Percentiles rank a stretch among this genome's conserved stretches.
Evolutionary conservation across 1,140 invertebrate genomes (phyloP).

Genomic region (Chelonus insularis): DNA sequence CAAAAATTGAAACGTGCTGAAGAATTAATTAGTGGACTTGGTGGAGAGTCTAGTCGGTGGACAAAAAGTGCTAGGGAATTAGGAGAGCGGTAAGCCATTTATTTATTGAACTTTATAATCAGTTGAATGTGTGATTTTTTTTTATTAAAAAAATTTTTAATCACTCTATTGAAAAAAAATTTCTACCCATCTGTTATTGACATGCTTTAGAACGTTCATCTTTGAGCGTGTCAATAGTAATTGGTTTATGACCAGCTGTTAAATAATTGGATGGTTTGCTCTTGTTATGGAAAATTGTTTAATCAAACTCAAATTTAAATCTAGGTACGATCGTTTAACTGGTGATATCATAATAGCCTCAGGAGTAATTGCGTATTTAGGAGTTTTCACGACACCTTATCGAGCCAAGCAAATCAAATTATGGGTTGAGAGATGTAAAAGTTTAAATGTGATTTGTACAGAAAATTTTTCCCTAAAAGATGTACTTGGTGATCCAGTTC

Average conservation of each 20-base stretch:
- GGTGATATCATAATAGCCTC: slow-evolving; percentile 87
- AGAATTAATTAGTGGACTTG: slow-evolving; percentile 86
- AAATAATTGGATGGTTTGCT: too few species aligned
- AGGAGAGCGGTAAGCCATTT: slow-evolving; percentile 64
- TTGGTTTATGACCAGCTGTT: too few species aligned
- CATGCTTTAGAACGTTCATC: too few species aligned
- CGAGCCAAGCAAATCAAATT: slow-evolving; percentile 70
- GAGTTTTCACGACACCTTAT: slow-evolving; percentile 83
- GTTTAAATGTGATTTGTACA: slow-evolving; percentile 74
- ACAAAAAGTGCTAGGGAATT: slow-evolving; percentile 74
- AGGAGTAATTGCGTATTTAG: slow-evolving; percentile 88
- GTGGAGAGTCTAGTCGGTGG: slow-evolving; percentile 84
- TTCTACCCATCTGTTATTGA: too few species aligned
- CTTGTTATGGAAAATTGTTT: too few species aligned
- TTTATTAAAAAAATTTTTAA: neutral
- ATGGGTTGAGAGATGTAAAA: slow-evolving; percentile 72
- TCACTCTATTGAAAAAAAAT: too few species aligned
- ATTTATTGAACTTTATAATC: neutral
- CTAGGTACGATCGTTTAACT: slow-evolving; percentile 63
- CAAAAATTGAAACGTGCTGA: slow-evolving; percentile 90
- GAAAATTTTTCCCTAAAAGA: slow-evolving; percentile 74
- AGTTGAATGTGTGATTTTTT: too few species aligned
- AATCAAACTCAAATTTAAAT: slow-evolving; percentile 23
- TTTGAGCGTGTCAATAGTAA: too few species aligned
- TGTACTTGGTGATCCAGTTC: slow-evolving; percentile 83